Evolutionary conservation across 2,888 invertebrate genomes (phyloP).

Genomic region (Alsophila aescularia): DNA sequence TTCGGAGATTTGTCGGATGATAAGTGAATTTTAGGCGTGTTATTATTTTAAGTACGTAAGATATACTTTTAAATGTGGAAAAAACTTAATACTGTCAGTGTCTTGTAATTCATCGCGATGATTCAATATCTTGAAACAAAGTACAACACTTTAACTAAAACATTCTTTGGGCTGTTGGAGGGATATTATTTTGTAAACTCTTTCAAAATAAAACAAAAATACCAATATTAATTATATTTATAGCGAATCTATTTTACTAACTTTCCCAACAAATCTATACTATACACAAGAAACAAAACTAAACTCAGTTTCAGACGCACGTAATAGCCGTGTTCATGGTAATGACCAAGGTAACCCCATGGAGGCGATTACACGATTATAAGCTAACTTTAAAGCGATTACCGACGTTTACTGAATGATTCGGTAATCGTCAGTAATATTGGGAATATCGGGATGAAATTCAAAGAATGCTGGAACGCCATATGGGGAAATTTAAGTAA

Average conservation of each 20-base stretch:
- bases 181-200: too few species aligned
- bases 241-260: too few species aligned
- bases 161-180: too few species aligned
- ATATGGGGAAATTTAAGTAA: conserved; percentile 49
- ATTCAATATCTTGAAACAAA: background rate
- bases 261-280: conserved; percentile 15
- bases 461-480: conserved; percentile 57
- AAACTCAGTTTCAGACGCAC: conserved; percentile 48
- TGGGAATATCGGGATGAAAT: conserved; percentile 55
- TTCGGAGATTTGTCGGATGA: conserved; percentile 60
- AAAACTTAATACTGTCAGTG: conserved; percentile 1
- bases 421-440: conserved; percentile 74
- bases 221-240: too few species aligned
- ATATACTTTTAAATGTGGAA: conserved; percentile 8
- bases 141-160: too few species aligned
- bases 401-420: conserved; percentile 74
- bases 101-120: conserved; percentile 5
- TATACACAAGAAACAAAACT: conserved; percentile 41
- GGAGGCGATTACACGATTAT: conserved; percentile 81
- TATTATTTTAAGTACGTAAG: conserved; percentile 23
- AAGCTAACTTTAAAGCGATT: conserved; percentile 46
- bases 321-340: conserved; percentile 68
- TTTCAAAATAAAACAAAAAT: too few species aligned
- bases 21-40: conserved; percentile 54
- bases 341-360: conserved; percentile 70